phyloP scores from a whole-genome alignment of 2,797 vertebrate genomes.

The Poeciliopsis paucimaculata region DNA sequence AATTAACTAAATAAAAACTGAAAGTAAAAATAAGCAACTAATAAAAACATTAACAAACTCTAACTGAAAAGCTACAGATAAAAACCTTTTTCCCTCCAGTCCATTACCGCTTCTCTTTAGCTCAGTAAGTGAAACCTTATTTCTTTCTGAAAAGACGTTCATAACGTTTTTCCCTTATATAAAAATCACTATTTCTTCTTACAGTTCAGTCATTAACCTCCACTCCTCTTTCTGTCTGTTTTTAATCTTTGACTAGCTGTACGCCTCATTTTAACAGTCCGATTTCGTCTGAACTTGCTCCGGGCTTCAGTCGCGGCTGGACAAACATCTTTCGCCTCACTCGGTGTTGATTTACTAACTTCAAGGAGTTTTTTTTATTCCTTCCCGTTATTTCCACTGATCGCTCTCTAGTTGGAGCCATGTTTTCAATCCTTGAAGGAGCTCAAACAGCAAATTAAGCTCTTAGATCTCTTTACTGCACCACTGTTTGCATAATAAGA shows the following conservation, averaged over 20 bases:
- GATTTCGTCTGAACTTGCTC: background rate
- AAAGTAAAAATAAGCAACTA: background rate
- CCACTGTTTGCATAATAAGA: background rate
- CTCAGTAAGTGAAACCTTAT: background rate
- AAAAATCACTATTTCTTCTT: background rate
- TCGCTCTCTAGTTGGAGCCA: background rate
- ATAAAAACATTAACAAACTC: background rate
- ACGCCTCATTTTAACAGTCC: background rate
- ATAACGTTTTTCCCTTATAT: background rate
- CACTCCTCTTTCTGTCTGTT: background rate
- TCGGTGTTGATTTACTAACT: background rate
- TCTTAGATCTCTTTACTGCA: background rate
- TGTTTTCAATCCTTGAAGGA: background rate
- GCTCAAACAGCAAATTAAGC: background rate
- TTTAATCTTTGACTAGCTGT: background rate
- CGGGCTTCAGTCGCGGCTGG: background rate
- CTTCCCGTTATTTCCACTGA: background rate
- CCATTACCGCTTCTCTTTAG: background rate
- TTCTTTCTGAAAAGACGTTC: background rate
- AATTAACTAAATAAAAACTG: background rate
- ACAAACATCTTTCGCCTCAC: background rate
- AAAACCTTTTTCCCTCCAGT: no score
- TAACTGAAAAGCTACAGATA: background rate
- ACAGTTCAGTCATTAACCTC: background rate
- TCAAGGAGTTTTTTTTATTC: background rate